A percentile compares a stretch with the other conserved stretches of the same genome.
Evolutionary conservation across 1,140 invertebrate genomes (phyloP).

Genomic region (Drosophila parvula): DNA sequence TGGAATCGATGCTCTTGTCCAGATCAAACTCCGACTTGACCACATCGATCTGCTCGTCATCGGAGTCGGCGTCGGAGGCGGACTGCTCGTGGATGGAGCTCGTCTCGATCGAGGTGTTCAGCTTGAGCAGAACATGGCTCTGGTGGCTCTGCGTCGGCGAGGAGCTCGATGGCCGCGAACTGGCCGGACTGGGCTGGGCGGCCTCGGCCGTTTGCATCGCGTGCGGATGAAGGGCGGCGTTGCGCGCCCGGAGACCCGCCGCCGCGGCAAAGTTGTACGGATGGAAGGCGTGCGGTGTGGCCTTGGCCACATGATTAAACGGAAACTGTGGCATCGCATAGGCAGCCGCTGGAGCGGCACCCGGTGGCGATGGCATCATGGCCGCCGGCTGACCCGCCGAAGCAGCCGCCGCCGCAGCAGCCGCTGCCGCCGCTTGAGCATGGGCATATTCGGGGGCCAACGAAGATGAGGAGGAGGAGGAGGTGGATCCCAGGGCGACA

Average conservation of each 20-base stretch:
- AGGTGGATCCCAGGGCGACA: not conserved
- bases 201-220: slow-evolving; percentile 36
- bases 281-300: slow-evolving; percentile 77
- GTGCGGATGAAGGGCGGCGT: slow-evolving; percentile 69
- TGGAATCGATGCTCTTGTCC: slow-evolving; percentile 77
- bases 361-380: slow-evolving; percentile 84
- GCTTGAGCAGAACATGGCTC: slow-evolving; percentile 84
- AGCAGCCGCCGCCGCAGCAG: slow-evolving; percentile 41
- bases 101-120: slow-evolving; percentile 85
- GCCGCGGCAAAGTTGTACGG: slow-evolving; percentile 80
- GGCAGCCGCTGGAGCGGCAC: slow-evolving; percentile 66
- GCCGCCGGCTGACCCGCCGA: slow-evolving; percentile 37
- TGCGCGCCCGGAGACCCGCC: slow-evolving; percentile 77
- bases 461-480: slow-evolving; percentile 5
- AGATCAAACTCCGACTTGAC: slow-evolving; percentile 89
- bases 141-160: slow-evolving; percentile 84
- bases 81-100: slow-evolving; percentile 87
- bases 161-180: slow-evolving; percentile 85
- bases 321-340: slow-evolving; percentile 85
- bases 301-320: slow-evolving; percentile 84
- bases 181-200: slow-evolving; percentile 85
- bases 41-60: slow-evolving; percentile 89
- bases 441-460: slow-evolving; percentile 44
- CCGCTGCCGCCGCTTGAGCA: slow-evolving; percentile 52
- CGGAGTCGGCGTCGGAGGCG: slow-evolving; percentile 87